Conservation (phyloP, 2,113 vertebrate genomes). For the Orthonyx spaldingii region DNA sequence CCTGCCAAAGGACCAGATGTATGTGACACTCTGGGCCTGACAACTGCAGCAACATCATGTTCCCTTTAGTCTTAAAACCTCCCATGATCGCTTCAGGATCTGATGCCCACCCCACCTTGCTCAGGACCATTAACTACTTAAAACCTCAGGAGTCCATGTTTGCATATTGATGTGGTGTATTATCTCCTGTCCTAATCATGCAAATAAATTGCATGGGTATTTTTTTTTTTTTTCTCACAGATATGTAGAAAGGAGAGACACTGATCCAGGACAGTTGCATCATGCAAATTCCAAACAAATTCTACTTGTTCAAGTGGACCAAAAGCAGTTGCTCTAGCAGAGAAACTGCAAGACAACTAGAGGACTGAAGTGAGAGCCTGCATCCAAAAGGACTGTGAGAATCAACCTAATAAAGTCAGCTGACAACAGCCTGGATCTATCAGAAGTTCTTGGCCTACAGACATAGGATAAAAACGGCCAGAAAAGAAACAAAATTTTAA, state of each 20-base stretch:
- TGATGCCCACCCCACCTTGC: accelerated
- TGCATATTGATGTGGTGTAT: background rate
- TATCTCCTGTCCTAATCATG: background rate
- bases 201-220: background rate
- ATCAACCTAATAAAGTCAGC: background rate
- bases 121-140: background rate
- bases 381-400: background rate
- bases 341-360: background rate
- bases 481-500: background rate
- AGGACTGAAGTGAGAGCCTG: background rate
- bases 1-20: background rate
- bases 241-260: background rate
- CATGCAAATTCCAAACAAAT: background rate
- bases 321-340: background rate
- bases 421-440: background rate
- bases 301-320: background rate
- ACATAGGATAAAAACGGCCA: background rate
- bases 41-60: background rate
- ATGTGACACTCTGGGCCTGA: background rate
- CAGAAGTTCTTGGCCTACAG: background rate
- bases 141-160: background rate
- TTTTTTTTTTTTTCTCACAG: background rate
- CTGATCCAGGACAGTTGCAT: background rate
- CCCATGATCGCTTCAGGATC: background rate
- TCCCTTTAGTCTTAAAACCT: background rate